Percentiles rank a stretch among this genome's conserved stretches.
Evolutionary conservation across 1,140 invertebrate genomes (phyloP).

Genomic region (Laodelphax striatellus): DNA sequence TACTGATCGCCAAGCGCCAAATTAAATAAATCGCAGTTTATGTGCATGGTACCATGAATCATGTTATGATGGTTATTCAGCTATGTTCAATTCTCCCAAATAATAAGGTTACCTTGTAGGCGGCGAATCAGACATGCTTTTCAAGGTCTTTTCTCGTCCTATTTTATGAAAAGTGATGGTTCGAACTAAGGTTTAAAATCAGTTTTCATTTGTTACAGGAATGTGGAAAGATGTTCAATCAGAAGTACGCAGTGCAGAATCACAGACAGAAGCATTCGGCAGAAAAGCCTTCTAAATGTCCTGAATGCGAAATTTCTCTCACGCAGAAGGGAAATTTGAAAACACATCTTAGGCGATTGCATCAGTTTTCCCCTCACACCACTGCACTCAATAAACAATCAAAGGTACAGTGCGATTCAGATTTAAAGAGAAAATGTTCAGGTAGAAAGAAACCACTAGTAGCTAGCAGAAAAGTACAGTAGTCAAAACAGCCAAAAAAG

Average conservation of each 20-base stretch:
- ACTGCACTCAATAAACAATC: not conserved
- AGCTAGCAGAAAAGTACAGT: too few species aligned
- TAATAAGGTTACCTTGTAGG: too few species aligned
- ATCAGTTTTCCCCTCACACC: constrained; percentile 1
- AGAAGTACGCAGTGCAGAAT: constrained; percentile 39
- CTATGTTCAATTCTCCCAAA: too few species aligned
- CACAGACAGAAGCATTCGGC: constrained; percentile 47
- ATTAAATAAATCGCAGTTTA: too few species aligned
- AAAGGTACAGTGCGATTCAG: not conserved
- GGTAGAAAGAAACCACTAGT: too few species aligned
- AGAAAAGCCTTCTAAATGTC: constrained; percentile 39
- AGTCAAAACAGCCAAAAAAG: too few species aligned
- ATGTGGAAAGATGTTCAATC: constrained; percentile 48
- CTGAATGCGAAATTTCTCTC: constrained; percentile 39
- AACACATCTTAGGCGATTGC: constrained; percentile 41
- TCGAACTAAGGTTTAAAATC: too few species aligned
- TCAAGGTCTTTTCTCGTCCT: not conserved
- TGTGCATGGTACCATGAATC: too few species aligned
- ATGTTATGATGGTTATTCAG: too few species aligned
- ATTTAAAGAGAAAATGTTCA: too few species aligned
- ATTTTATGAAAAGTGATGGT: not conserved
- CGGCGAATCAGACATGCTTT: too few species aligned
- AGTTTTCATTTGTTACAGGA: constrained; percentile 32
- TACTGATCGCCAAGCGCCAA: too few species aligned
- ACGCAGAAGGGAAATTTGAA: constrained; percentile 48